Evolutionary conservation across 1,140 invertebrate genomes (phyloP).

Genomic region (Heliconius melpomene): DNA sequence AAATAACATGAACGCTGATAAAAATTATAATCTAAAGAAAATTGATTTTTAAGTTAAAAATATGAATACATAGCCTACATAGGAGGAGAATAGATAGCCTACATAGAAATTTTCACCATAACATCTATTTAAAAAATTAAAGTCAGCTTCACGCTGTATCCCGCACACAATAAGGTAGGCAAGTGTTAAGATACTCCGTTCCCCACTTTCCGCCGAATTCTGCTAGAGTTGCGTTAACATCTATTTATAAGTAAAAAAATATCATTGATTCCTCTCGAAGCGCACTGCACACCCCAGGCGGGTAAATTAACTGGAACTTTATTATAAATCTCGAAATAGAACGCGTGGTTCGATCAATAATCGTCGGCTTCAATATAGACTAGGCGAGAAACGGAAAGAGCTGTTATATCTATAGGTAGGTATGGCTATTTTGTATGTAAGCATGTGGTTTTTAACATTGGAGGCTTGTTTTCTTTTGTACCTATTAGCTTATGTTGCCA

Average conservation of each 20-base stretch:
- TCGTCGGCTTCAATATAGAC: slow-evolving; percentile 3
- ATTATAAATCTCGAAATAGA: slow-evolving; percentile 13
- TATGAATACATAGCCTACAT: too few relatives aligned
- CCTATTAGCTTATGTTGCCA: too few relatives aligned
- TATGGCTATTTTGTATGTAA: background rate
- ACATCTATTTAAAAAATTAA: background rate
- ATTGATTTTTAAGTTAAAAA: background rate
- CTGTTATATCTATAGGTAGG: background rate
- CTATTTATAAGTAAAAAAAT: background rate
- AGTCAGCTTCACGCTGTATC: too few relatives aligned
- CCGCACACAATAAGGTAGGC: too few relatives aligned
- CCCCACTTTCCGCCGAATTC: too few relatives aligned
- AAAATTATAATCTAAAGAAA: too few relatives aligned
- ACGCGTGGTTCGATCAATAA: slow-evolving; percentile 3
- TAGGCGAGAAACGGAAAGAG: slow-evolving; percentile 1
- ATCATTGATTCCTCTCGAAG: background rate
- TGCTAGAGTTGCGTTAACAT: background rate
- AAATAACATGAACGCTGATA: too few relatives aligned
- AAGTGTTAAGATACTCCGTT: too few relatives aligned
- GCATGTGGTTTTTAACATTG: background rate
- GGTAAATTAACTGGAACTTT: slow-evolving; percentile 15
- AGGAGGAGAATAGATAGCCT: background rate
- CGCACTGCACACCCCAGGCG: background rate
- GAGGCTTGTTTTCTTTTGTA: background rate
- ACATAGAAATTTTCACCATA: background rate